Conservation (phyloP, 2,888 invertebrate species). For the Andrena trimmerana region DNA sequence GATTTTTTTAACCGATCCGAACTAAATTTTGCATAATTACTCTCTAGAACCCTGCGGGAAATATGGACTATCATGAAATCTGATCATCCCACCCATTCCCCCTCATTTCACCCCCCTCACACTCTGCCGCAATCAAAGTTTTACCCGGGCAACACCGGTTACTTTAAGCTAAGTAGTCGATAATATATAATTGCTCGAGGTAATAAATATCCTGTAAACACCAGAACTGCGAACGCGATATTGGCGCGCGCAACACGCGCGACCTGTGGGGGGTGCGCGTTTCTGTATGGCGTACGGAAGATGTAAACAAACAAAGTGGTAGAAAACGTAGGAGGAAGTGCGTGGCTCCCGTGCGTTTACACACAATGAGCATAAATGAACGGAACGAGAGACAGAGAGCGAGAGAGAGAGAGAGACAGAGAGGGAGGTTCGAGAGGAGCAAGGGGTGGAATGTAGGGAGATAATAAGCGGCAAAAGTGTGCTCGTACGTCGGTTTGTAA, state of each 20-base stretch:
- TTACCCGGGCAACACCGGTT: no score
- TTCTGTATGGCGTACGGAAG: slow-evolving; percentile 17
- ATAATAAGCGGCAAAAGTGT: slow-evolving; percentile 50
- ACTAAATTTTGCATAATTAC: no score
- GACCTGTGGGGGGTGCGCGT: slow-evolving; percentile 6
- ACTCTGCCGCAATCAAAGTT: no score
- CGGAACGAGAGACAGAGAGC: slow-evolving; percentile 6
- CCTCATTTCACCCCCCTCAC: no score
- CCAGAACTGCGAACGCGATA: background rate
- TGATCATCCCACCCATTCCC: no score
- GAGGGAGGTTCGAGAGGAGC: background rate
- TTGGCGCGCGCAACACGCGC: slow-evolving; percentile 2
- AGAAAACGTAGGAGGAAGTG: slow-evolving; percentile 18
- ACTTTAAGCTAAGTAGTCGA: no score
- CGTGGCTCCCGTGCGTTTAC: slow-evolving; percentile 14
- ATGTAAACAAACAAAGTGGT: slow-evolving; percentile 37
- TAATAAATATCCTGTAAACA: background rate
- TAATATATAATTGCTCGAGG: no score
- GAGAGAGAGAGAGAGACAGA: background rate
- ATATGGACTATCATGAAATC: no score
- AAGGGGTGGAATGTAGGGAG: slow-evolving; percentile 17
- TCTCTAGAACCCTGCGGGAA: no score
- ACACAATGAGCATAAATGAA: slow-evolving; percentile 51
- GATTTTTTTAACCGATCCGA: no score
- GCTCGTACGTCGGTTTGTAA: slow-evolving; percentile 34